Base-by-base conservation (phyloP, 2,888 invertebrate species). In the Phalangium opilio region DNA sequence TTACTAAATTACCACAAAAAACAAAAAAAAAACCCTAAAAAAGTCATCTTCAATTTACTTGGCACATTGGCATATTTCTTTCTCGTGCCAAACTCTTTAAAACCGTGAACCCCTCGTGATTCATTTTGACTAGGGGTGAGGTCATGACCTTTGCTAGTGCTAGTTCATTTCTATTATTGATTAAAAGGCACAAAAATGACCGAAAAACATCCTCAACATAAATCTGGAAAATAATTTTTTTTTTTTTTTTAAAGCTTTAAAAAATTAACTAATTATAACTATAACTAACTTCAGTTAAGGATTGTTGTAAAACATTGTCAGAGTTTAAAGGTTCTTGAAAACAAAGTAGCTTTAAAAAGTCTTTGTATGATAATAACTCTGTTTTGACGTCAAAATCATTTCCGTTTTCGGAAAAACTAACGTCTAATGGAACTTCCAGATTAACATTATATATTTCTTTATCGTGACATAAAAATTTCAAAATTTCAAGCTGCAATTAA, bases 141-240 rank as follows among this genome's bases (percentile, higher is more conserved):
- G 64, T 64, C 50, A 66, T 57, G 5, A 60, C 58, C 21, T 61
- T 55, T 2, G 65, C 63, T 34, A 66, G 49, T 10, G 63, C 60
- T 10, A 65, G 56, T 49, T 66, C 64, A 52, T 62, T 63, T 10
- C 64, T 54, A 7, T 63, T 60, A 55, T 66, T 66, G 7, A 65
- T 61, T 51, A 65, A 51, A 14, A 66, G 54, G 41, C 64, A 62
- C 15, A 66, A 48, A 52, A 65, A 66, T 8, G 62, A 36, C 11
- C 33, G n/a, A 4, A 52, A 47, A 5, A 45, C 34, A 11, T 52
- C 49, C 38, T 47, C 38, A 34, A 38, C 47, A 41, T 50, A 52
- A 44, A 49, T 49, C 52, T 52, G 41, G n/a, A n/a, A 17, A 34
- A 41, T 2, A 39, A n/a, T 41, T 17, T 10, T 8, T 27, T 8